Base-by-base conservation (phyloP, 2,113 vertebrate genomes). In the Chiloscyllium plagiosum region DNA sequence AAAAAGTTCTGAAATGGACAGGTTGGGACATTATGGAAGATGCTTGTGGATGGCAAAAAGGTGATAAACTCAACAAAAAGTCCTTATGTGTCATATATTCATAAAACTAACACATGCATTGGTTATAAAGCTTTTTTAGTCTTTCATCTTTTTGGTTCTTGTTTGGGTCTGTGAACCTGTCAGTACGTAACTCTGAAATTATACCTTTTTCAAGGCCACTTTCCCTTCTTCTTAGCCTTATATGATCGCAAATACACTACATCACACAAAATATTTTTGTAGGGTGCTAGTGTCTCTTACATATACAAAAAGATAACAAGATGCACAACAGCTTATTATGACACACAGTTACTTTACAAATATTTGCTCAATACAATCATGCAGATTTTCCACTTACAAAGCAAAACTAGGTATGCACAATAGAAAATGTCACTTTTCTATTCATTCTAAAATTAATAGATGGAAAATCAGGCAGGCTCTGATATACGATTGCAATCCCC, bases 11-110 rank as follows among this genome's bases (percentile, higher is more conserved):
- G 94, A 95, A 33, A 95, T 95, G 68, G 69, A 95, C 22, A 29
- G 24, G 47, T 15, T 70, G 94, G 93, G 69, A 95, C 66, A 95
- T 50, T 52, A 95, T 95, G 94, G 94, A 95, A 72, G 94, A 95
- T 95, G 94, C 26, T 76, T 72, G 24, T 52, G 47, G 69, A 72
- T 95, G 94, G 37, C 66, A 72, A 95, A 94, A 42, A 22, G 24
- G 90, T 72, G 66, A 66, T 94, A 70, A 13, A 95, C 13, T 76
- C 68, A 95, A 95, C 26, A 33, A 76, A 76, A 72, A 69, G 70
- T 52, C 42, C 70, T 19, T 69, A 69, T 50, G 17, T 90, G 61
- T 52, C 24, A 90, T 89, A 15, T 61, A 13, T 26, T 89, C 56
- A 52, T 65, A 90, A n/a, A 61, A 90, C 87, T 61, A 52, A 56